These are phyloP conservation scores for Diplazon laetatorius DNA, from an alignment of 2,888 invertebrate genomes.

Conservation along the genomic window DNA sequence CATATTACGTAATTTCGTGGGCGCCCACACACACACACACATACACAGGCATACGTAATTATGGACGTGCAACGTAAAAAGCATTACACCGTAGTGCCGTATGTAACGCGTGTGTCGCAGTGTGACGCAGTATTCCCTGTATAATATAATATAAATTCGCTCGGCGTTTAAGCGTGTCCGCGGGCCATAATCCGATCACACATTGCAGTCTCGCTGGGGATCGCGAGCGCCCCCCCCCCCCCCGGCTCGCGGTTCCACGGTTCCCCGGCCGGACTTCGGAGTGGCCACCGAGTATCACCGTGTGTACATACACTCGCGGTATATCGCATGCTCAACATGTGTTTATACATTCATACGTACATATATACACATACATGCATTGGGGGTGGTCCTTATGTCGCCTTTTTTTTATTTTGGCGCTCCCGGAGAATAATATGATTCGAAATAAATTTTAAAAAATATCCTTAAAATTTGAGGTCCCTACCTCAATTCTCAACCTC, in stretches of 20 bases:
- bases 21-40: too few relatives aligned
- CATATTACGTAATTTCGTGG: slow-evolving; percentile 57
- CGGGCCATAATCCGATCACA: slow-evolving; percentile 75
- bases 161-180: slow-evolving; percentile 55
- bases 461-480: too few relatives aligned
- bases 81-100: not conserved
- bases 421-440: too few relatives aligned
- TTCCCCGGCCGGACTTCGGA: not conserved
- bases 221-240: too few relatives aligned
- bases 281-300: not conserved
- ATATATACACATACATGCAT: not conserved
- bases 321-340: slow-evolving; percentile 29
- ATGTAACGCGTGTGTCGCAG: slow-evolving; percentile 42
- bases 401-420: too few relatives aligned
- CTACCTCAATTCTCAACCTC: too few relatives aligned
- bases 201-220: slow-evolving; percentile 34
- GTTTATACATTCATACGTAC: slow-evolving; percentile 15
- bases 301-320: slow-evolving; percentile 26
- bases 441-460: too few relatives aligned
- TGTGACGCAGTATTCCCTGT: slow-evolving; percentile 65
- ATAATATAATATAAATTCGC: slow-evolving; percentile 58
- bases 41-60: slow-evolving; percentile 62
- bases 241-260: not conserved
- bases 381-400: too few relatives aligned
- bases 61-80: slow-evolving; percentile 3